Evolutionary conservation across 1,140 invertebrate species (phyloP).

Genomic region (Caenorhabditis latens): DNA sequence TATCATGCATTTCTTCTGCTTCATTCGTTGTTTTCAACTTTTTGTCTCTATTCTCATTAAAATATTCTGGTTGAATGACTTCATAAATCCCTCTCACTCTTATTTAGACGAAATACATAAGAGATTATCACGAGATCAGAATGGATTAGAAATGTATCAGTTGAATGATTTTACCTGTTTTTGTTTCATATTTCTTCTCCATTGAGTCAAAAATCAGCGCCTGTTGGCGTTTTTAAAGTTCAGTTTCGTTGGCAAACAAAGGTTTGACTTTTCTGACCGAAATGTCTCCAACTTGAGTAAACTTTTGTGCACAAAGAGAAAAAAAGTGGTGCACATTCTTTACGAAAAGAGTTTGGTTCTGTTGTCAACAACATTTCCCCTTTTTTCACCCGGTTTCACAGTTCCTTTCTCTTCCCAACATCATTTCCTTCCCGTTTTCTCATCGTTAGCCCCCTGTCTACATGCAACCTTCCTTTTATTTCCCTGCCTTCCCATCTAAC

Average conservation of each 20-base stretch:
- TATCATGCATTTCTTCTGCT: not conserved
- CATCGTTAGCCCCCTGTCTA: not conserved
- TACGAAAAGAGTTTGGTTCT: too few relatives aligned
- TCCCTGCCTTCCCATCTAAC: not conserved
- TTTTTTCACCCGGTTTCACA: not conserved
- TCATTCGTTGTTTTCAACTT: not conserved
- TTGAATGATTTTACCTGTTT: too few relatives aligned
- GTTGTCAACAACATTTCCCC: too few relatives aligned
- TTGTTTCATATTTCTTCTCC: not conserved
- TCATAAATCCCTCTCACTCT: not conserved
- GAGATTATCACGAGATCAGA: too few relatives aligned
- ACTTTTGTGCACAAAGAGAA: constrained; percentile 16
- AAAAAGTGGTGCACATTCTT: not conserved
- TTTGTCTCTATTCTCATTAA: not conserved
- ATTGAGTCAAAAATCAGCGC: not conserved
- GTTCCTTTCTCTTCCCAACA: not conserved
- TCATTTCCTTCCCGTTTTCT: not conserved
- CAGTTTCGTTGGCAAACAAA: constrained; percentile 5
- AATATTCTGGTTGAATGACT: not conserved
- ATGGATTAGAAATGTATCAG: too few relatives aligned
- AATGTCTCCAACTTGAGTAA: constrained; percentile 44
- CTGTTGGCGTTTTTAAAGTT: constrained; percentile 15
- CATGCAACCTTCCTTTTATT: not conserved
- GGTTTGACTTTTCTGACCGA: constrained; percentile 24
- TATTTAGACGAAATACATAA: too few relatives aligned